These are phyloP conservation scores for Margaritifera margaritifera DNA, from an alignment of 2,888 invertebrate species.

Conservation along the genomic window DNA sequence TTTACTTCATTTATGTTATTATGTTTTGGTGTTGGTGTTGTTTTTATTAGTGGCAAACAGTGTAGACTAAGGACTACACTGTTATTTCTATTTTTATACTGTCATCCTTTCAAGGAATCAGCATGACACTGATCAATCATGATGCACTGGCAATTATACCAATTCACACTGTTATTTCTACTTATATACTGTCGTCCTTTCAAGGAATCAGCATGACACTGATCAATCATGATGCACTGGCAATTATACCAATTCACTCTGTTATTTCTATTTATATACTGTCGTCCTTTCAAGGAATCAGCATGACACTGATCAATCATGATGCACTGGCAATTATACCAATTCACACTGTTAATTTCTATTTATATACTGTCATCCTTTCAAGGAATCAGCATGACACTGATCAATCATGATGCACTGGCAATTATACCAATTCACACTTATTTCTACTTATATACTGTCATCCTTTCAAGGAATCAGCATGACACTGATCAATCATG, in stretches of 20 bases:
- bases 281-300: neutral
- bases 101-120: neutral
- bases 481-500: neutral
- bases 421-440: too few relatives aligned
- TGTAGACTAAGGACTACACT: too few relatives aligned
- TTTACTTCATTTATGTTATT: too few relatives aligned
- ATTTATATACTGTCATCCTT: neutral
- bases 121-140: neutral
- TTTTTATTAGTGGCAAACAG: too few relatives aligned
- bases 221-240: neutral
- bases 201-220: neutral
- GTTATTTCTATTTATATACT: neutral
- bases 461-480: neutral
- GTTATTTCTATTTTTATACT: neutral
- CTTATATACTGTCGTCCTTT: neutral
- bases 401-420: neutral
- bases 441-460: neutral
- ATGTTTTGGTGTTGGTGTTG: too few relatives aligned
- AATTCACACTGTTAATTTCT: too few relatives aligned
- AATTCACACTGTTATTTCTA: too few relatives aligned
- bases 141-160: neutral
- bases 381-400: neutral
- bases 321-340: neutral
- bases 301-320: neutral
- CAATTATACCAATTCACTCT: too few relatives aligned